These are phyloP conservation scores for Cherax quadricarinatus DNA, from an alignment of 1,140 invertebrate species.

Conservation along the genomic window DNA sequence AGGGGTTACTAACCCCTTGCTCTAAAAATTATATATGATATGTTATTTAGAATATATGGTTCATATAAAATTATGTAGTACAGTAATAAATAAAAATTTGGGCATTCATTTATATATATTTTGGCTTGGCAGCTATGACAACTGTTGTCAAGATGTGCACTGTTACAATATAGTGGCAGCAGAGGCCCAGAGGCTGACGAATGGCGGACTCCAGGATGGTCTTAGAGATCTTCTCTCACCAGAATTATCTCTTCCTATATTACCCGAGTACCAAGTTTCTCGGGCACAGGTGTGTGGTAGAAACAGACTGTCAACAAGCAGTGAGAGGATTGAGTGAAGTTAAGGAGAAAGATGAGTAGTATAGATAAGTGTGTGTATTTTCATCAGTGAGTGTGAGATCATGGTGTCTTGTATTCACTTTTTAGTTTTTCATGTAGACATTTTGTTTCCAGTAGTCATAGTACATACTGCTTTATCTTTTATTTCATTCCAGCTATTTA, in stretches of 20 bases:
- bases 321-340: background rate
- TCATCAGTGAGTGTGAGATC: background rate
- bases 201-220: conserved; percentile 51
- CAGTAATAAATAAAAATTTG: no score
- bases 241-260: conserved; percentile 88
- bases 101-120: background rate
- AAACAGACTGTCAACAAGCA: background rate
- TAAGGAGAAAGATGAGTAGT: background rate
- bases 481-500: no score
- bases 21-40: no score
- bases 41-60: no score
- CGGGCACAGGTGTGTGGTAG: conserved; percentile 81
- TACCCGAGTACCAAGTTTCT: conserved; percentile 84
- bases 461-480: no score
- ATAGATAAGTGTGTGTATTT: background rate
- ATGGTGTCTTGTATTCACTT: background rate
- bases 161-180: conserved; percentile 89
- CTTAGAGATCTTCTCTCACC: conserved; percentile 81
- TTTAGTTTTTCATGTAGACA: no score
- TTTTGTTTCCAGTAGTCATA: no score
- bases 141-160: conserved; percentile 83
- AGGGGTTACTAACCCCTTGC: no score
- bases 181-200: conserved; percentile 78
- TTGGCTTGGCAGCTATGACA: conserved; percentile 81
- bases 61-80: no score